Evolutionary conservation across 2,113 vertebrate genomes (phyloP).

Genomic region (Phaetusa simplex): DNA sequence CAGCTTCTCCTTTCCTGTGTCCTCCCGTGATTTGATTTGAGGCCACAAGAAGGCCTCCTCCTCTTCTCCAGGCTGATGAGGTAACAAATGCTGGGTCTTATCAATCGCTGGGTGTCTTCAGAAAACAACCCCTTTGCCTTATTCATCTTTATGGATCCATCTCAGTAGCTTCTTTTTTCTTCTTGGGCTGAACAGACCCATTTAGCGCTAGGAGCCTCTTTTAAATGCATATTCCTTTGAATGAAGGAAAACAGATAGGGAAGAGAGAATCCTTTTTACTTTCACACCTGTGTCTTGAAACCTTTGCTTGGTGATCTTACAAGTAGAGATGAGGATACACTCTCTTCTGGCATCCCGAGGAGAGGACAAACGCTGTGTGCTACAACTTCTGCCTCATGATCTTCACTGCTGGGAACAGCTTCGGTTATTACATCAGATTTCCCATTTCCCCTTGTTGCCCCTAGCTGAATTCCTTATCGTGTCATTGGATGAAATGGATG

Average conservation of each 20-base stretch:
- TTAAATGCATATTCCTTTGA: background rate
- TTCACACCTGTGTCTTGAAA: background rate
- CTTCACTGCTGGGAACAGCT: background rate
- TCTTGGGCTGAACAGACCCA: background rate
- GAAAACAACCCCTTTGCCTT: background rate
- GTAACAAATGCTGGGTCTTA: background rate
- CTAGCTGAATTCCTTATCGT: background rate
- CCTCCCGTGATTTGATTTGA: background rate
- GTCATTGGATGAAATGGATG: background rate
- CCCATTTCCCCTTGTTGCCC: background rate
- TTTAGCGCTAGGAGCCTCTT: background rate
- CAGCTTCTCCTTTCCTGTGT: background rate
- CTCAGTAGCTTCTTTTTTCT: background rate
- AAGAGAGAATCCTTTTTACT: background rate
- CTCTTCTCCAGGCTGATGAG: no score
- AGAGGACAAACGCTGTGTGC: background rate
- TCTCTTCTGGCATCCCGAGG: background rate
- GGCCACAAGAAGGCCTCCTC: no score
- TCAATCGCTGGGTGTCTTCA: background rate
- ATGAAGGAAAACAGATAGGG: background rate
- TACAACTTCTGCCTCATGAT: background rate
- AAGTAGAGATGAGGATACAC: background rate
- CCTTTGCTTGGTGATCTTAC: background rate
- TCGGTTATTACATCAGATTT: background rate
- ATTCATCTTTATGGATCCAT: background rate